Evolutionary conservation across 2,797 vertebrate genomes (phyloP), one percentile per base, ranked within the genome.

Genomic region (Sternotherus odoratus): DNA sequence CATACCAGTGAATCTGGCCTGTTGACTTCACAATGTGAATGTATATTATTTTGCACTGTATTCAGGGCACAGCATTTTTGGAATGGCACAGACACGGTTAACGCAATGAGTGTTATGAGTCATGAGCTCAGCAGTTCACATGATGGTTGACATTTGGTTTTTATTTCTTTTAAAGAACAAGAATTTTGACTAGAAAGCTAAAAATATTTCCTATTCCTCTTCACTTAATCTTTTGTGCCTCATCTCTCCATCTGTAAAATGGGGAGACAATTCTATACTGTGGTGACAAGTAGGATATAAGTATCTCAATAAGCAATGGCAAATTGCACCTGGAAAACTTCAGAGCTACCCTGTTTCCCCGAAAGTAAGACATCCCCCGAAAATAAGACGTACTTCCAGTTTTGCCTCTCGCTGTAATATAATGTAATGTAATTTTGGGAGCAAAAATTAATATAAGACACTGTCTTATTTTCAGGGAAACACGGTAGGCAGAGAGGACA

Each of bases 121-220:
- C 26, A 3, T 30, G 26, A 10, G 48, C 43, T 24, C 48, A 13
- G 28, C 30, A 19, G 9, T 26, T 10, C 57, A 36, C n/a, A 30
- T 0, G 0, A 6, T 2, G 26, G 85, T 24, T 17, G 28, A 2
- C 16, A 11, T 17, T 24, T 12, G 30, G n/a, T 36, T 53, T 75
- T 5, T 1, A 10, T n/a, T 77, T 63, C n/a, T 77, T 63, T 60
- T 60, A 16, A 43, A 83, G 4, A 23, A 39, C 1, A 0, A 3
- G 12, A 57, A 5, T 23, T 13, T 77, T 72, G 48, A 15, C 54
- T 84, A 33, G 36, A 26, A 54, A n/a, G 2, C 1, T 12, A 60
- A 81, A 56, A 3, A 3, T 17, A 60, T 85, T 79, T 46, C 46
- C 28, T 77, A 28, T 4, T 24, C 2, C 54, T 83, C 72, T 50